Evolutionary conservation across 2,888 invertebrate genomes (phyloP).

Genomic region (Platynereis dumerilii): DNA sequence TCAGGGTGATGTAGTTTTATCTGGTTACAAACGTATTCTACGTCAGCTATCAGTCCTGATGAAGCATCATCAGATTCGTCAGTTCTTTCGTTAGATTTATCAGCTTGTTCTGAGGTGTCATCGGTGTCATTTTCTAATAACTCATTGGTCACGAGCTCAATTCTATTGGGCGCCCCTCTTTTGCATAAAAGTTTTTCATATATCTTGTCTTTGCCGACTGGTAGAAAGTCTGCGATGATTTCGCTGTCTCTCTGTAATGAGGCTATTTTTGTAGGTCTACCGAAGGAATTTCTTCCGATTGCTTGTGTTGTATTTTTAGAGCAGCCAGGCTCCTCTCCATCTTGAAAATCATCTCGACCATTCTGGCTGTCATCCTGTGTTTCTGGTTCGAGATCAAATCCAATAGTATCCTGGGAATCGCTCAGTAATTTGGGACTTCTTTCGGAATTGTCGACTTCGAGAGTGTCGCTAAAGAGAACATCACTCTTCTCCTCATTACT

Average conservation of each 20-base stretch:
- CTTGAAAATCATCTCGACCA: too few species aligned
- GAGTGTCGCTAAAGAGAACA: too few species aligned
- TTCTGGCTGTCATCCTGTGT: too few species aligned
- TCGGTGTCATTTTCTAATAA: background rate
- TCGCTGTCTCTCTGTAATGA: background rate
- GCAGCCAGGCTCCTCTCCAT: too few species aligned
- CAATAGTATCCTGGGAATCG: too few species aligned
- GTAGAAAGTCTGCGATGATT: background rate
- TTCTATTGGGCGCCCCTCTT: background rate
- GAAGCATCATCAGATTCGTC: background rate
- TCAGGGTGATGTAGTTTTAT: background rate
- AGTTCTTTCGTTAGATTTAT: too few species aligned
- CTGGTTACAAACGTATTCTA: background rate
- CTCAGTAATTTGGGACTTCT: too few species aligned
- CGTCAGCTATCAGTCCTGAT: background rate
- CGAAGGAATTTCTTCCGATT: too few species aligned
- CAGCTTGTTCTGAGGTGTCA: background rate
- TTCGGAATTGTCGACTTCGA: too few species aligned
- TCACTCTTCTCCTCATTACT: too few species aligned
- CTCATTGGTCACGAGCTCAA: slow-evolving; percentile 1
- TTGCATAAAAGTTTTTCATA: background rate
- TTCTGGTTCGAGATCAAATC: too few species aligned
- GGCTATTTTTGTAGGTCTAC: background rate
- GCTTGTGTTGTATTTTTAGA: too few species aligned
- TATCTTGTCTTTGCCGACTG: background rate